A percentile compares a stretch with the other conserved stretches of the same genome.
Evolutionary conservation across 2,797 vertebrate species (phyloP).

Genomic region (Clarias platycephalus): DNA sequence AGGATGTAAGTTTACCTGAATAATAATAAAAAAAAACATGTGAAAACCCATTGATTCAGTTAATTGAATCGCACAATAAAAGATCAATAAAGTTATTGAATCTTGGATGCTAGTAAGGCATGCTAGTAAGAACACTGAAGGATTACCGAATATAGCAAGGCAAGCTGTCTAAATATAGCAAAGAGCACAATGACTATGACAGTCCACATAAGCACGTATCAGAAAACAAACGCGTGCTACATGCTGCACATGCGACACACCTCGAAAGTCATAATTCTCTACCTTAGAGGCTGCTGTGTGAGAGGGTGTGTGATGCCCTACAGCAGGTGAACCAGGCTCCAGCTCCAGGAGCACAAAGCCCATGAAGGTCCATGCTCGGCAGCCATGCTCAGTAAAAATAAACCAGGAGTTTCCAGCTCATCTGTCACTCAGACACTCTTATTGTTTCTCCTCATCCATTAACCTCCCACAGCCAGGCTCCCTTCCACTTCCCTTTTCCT

Average conservation of each 20-base stretch:
- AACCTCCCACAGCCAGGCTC: slow-evolving; percentile 11
- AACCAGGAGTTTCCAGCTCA: slow-evolving; percentile 45
- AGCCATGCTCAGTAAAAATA: slow-evolving; percentile 41
- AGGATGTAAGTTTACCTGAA: too few relatives aligned
- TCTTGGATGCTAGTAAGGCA: background rate
- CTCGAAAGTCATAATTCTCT: background rate
- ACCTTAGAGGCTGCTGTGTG: background rate
- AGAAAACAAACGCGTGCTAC: background rate
- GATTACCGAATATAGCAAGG: background rate
- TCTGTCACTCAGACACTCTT: slow-evolving; percentile 31
- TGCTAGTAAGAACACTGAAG: background rate
- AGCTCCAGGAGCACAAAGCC: slow-evolving; percentile 5
- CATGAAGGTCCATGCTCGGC: background rate
- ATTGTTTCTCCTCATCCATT: slow-evolving; percentile 31
- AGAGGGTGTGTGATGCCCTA: slow-evolving; percentile 25
- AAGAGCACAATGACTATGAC: background rate
- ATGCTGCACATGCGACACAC: background rate
- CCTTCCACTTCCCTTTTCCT: slow-evolving; percentile 34
- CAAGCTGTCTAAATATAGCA: background rate
- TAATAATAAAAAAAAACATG: too few relatives aligned
- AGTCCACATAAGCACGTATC: background rate
- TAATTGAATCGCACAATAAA: too few relatives aligned
- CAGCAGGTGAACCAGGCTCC: slow-evolving; percentile 41
- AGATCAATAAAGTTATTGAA: too few relatives aligned
- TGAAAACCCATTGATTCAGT: too few relatives aligned